These are phyloP conservation scores for Boloria euphrosyne DNA, from an alignment of 2,888 invertebrate species.

Conservation along the genomic window DNA sequence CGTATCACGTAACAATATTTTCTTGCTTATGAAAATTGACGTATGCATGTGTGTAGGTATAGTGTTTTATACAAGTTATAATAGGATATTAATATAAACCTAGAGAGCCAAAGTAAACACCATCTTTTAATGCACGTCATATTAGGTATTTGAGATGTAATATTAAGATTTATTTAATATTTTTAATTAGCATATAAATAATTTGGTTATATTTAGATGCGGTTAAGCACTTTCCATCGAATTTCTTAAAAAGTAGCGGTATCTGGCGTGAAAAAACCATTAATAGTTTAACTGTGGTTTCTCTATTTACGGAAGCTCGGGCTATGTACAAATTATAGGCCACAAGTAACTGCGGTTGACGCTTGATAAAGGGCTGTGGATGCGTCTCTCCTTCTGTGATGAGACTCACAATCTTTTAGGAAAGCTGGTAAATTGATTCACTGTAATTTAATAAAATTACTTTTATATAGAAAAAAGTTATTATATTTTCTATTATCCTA, in stretches of 20 bases:
- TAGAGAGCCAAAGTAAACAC: no score
- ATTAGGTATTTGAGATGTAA: no score
- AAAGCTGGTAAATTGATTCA: slow-evolving; percentile 31
- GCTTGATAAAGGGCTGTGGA: slow-evolving; percentile 48
- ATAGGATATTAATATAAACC: no score
- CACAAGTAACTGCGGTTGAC: slow-evolving; percentile 63
- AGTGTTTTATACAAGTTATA: no score
- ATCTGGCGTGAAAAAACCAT: slow-evolving; percentile 62
- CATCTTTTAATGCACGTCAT: no score
- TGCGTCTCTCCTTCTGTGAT: slow-evolving; percentile 31
- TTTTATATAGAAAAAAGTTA: slow-evolving; percentile 13
- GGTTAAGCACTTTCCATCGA: slow-evolving; percentile 52
- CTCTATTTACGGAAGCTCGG: slow-evolving; percentile 77
- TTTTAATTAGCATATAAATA: no score
- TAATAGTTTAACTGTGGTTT: slow-evolving; percentile 74
- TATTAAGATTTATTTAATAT: no score
- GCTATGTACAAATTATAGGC: slow-evolving; percentile 66
- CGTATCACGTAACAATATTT: no score
- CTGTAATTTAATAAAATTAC: slow-evolving; percentile 23
- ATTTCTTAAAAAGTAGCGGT: slow-evolving; percentile 57
- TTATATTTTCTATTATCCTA: neutral
- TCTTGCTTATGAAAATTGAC: no score
- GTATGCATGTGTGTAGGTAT: no score
- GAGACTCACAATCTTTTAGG: slow-evolving; percentile 31
- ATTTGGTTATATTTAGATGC: slow-evolving; percentile 47